Evolutionary conservation across 2,888 invertebrate species (phyloP).

Genomic region (Brachyopa scutellaris): DNA sequence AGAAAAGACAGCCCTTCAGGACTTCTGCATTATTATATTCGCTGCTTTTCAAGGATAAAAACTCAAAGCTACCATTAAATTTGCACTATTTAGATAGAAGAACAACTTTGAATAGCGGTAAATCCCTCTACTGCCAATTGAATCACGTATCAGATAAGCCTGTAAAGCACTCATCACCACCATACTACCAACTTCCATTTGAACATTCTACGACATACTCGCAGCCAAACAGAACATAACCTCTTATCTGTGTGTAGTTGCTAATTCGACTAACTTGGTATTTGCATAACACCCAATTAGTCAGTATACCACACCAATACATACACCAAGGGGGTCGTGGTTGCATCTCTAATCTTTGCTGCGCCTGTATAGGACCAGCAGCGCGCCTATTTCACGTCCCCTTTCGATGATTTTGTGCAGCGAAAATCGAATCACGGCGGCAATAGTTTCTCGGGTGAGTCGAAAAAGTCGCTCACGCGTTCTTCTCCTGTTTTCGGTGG

Average conservation of each 20-base stretch:
- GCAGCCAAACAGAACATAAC: conserved; percentile 42
- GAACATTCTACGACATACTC: not conserved
- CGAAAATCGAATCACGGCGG: conserved; percentile 30
- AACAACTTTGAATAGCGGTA: no score
- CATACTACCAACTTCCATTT: not conserved
- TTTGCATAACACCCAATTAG: conserved; percentile 71
- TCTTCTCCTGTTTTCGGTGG: not conserved
- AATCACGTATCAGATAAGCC: conserved; percentile 66
- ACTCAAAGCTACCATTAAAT: no score
- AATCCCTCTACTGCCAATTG: conserved; percentile 58
- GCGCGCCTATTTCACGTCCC: not conserved
- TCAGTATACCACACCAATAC: conserved; percentile 61
- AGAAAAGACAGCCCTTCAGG: no score
- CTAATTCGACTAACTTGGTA: conserved; percentile 68
- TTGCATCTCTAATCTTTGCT: conserved; percentile 42
- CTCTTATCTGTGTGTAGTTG: conserved; percentile 62
- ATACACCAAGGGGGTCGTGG: no score
- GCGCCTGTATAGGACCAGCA: not conserved
- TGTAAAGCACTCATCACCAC: not conserved
- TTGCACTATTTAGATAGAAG: no score
- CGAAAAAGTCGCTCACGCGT: conserved; percentile 15
- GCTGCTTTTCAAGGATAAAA: no score
- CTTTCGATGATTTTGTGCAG: not conserved
- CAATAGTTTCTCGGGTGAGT: conserved; percentile 56
- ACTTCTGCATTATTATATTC: no score